phyloP scores from a whole-genome alignment of 2,797 vertebrate genomes.

The Ctenopoma multispine region DNA sequence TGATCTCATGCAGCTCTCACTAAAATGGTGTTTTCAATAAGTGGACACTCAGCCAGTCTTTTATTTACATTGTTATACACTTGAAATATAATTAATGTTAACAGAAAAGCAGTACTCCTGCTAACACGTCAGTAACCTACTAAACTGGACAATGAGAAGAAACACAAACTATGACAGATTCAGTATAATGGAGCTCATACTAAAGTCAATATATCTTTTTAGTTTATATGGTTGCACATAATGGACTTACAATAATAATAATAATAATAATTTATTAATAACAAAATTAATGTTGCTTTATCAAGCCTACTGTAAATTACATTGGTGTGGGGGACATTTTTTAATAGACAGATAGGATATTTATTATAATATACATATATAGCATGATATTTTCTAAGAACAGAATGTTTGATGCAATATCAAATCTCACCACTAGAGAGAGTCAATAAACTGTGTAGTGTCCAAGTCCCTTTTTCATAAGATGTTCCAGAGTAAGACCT shows the following conservation, averaged over 20 bases:
- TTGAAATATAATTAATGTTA: background rate
- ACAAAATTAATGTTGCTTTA: no score
- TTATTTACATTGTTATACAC: background rate
- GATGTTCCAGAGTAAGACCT: background rate
- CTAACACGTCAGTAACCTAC: background rate
- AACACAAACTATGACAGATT: background rate
- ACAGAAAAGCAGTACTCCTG: background rate
- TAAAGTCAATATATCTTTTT: background rate
- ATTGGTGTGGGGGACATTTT: background rate
- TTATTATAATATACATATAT: background rate
- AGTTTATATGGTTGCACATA: conserved; percentile 19
- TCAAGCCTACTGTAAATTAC: background rate
- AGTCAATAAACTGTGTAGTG: conserved; percentile 7
- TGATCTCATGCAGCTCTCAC: background rate
- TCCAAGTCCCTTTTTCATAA: conserved; percentile 15
- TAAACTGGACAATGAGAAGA: no score
- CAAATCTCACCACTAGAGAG: conserved; percentile 60
- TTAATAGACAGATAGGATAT: no score
- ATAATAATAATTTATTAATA: no score
- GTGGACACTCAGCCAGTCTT: background rate
- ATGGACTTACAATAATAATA: no score
- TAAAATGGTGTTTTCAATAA: background rate
- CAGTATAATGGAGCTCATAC: conserved; percentile 9
- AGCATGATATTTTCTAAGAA: background rate
- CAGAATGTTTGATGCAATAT: conserved; percentile 25